Evolutionary conservation across 2,797 vertebrate genomes (phyloP), one percentile per base, ranked within the genome.

Genomic region (Ptychadena robeensis): DNA sequence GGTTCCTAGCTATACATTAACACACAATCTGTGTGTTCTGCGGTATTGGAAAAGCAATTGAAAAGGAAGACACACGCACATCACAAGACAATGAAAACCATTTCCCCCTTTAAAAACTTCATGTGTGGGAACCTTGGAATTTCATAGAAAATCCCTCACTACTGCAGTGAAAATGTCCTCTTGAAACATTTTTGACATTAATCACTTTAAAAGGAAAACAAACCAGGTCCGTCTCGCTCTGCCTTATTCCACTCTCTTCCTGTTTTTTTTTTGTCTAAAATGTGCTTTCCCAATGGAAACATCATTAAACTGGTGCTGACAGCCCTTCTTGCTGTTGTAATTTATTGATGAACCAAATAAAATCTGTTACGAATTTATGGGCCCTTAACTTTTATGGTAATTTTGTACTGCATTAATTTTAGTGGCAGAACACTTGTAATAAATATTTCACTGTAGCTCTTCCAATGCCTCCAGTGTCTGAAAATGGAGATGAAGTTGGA

Each of bases 1-100:
- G 31, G 65, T 57, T 57, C 44, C 68, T 68, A 59, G 31, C 66
- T 69, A n/a, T 53, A 79, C 32, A 30, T 37, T 79, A 79, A 68
- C 76, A 69, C 76, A 69, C 37, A 79, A 2, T 77, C 31, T 61
- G 31, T 67, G 38, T 77, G 67, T 65, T 27, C 35, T 80, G 79
- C 63, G 68, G 69, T 72, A 72, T 80, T 80, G 79, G 57, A 80
- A 80, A 28, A 65, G 31, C 31, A 59, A 80, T 30, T 63, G 34
- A 38, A 34, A 69, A 38, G 8, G 66, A 79, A 73, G 71, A 74
- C 71, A 75, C 44, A 74, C n/a, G n/a, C 71, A 68, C 63, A 40
- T 64, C 12, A 53, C 68, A 69, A 63, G 38, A 80, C 53, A 71
- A 63, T 44, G 37, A 44, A 80, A 72, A 25, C 73, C 7, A 64